Evolutionary conservation across 2,797 vertebrate species (phyloP).

Genomic region (Crax fasciolata): DNA sequence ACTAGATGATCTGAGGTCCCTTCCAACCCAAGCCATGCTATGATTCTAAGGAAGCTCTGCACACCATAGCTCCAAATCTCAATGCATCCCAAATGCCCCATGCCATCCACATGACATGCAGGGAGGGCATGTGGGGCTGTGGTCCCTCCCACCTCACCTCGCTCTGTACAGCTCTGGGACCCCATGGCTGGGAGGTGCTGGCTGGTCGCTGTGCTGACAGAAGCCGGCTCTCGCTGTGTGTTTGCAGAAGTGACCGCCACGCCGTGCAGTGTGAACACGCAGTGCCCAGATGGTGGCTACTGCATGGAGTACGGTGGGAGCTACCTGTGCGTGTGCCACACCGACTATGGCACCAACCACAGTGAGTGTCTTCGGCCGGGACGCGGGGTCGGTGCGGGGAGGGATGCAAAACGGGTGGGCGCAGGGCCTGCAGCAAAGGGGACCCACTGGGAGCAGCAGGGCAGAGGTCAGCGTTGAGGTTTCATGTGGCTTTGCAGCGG

Average conservation of each 20-base stretch:
- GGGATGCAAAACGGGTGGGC: fast-evolving
- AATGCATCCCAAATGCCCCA: neutral
- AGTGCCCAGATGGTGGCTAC: slow-evolving; percentile 93
- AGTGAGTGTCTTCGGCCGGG: slow-evolving; percentile 46
- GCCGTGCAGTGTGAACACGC: slow-evolving; percentile 92
- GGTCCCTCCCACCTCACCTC: neutral
- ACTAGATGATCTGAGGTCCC: too few relatives aligned
- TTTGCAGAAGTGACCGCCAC: slow-evolving; percentile 93
- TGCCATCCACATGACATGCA: fast-evolving
- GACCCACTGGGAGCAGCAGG: neutral
- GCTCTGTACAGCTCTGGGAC: neutral
- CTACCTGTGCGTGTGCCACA: slow-evolving; percentile 96
- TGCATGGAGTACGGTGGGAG: slow-evolving; percentile 95
- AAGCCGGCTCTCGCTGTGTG: neutral
- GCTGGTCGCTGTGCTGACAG: neutral
- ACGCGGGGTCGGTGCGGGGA: fast-evolving
- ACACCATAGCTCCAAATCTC: fast-evolving
- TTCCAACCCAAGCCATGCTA: too few relatives aligned
- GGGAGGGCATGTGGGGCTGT: neutral
- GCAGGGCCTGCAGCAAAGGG: neutral
- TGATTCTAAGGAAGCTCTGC: neutral
- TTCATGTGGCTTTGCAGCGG: slow-evolving; percentile 84
- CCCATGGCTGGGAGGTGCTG: neutral
- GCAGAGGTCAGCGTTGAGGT: neutral
- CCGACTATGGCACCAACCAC: slow-evolving; percentile 84